phyloP scores from a whole-genome alignment of 2,888 invertebrate genomes.

The Nomada fucata region DNA sequence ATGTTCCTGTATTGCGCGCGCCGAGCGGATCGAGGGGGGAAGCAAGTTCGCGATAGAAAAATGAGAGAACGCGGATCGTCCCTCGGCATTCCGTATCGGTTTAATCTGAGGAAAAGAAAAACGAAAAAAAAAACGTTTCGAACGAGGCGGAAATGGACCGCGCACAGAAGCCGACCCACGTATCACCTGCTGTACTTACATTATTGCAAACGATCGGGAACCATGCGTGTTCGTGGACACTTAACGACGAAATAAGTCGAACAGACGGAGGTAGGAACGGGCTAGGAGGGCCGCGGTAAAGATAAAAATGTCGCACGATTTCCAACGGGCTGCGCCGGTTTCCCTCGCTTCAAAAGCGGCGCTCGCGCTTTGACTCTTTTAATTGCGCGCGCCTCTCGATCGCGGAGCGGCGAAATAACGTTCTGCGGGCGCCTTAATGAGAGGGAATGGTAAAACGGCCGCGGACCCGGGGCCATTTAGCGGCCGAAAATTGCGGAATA shows the following conservation, averaged over 20 bases:
- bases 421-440: constrained; percentile 60
- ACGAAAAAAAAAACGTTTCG: neutral
- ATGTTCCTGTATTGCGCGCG: neutral
- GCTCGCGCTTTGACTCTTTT: constrained; percentile 49
- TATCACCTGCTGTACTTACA: constrained; percentile 78
- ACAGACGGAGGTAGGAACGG: constrained; percentile 43
- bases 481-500: constrained; percentile 63
- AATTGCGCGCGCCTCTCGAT: constrained; percentile 51
- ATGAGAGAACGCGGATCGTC: neutral
- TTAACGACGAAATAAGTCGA: constrained; percentile 69
- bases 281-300: constrained; percentile 70
- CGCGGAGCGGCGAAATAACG: constrained; percentile 60
- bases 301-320: constrained; percentile 72
- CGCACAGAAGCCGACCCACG: neutral
- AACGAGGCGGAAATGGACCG: neutral
- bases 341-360: constrained; percentile 21
- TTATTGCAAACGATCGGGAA: constrained; percentile 80
- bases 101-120: neutral
- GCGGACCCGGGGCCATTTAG: constrained; percentile 55
- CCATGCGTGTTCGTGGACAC: constrained; percentile 74
- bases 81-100: neutral
- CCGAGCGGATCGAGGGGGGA: no score
- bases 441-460: constrained; percentile 65
- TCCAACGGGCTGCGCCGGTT: constrained; percentile 2
- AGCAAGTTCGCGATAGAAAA: no score